Evolutionary conservation across 2,113 vertebrate species (phyloP), one percentile per base, ranked within the genome.

Genomic region (Nibea coibor): DNA sequence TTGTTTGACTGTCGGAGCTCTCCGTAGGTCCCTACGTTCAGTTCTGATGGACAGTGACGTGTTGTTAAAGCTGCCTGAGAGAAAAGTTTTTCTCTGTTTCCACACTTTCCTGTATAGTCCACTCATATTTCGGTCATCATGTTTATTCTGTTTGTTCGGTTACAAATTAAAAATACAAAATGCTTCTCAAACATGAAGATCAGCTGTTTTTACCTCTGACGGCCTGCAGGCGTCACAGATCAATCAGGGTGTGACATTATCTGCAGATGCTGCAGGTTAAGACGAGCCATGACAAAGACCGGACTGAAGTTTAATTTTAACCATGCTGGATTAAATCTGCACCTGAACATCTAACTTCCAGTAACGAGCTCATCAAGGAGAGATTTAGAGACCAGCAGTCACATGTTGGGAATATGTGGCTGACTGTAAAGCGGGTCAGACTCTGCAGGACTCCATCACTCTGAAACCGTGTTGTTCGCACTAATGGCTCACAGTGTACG

Each of bases 371-470:
- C 35, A 39, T 39, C 7, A 2, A 9, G 35, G 7, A 7, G 35
- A 39, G 35, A 8, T 39, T 8, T 39, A 8, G 6, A 39, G 35
- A 0, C 8, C 62, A 10, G 15, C 42, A 59, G 2, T 66, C 8
- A 0, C 0, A 9, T 12, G 10, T 6, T 59, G 10, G 39, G 20
- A 22, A 8, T 15, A 2, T 39, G 8, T 28, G 4, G 24, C 4
- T 31, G 17, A 0, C 16, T 26, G 0, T 50, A 14, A 66, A 69
- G 50, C 31, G 16, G 20, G 20, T 5, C 43, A 6, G 5, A 15
- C n/a, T 51, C 61, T 20, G 10, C 31, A 10, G 62, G 51, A n/a
- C 19, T 51, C 11, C 2, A 0, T 5, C 35, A 12, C 53, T 69
- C 48, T 43, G 14, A 39, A 39, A 22, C 31, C 59, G 31, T n/a